Percentiles rank a stretch among this genome's conserved stretches.
phyloP scores from a whole-genome alignment of 2,113 vertebrate genomes.

The Pedetes capensis region DNA sequence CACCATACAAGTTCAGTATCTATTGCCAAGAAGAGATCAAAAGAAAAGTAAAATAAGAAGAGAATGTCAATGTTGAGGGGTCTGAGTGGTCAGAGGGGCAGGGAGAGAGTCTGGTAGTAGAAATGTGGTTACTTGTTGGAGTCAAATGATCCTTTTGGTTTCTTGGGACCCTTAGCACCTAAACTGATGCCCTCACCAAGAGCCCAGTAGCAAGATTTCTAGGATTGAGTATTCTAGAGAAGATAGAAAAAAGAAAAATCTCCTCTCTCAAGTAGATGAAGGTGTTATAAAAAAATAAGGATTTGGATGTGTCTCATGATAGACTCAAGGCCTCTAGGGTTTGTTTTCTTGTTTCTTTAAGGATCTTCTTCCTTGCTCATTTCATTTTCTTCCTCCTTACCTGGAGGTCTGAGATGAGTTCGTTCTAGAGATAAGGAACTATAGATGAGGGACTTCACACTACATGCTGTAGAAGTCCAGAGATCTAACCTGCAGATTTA shows the following conservation, averaged over 20 bases:
- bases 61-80: neutral
- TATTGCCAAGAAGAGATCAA: neutral
- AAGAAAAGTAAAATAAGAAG: neutral
- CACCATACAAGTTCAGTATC: neutral
- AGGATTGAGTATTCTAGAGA: neutral
- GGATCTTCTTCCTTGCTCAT: neutral
- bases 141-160: neutral
- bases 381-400: neutral
- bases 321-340: neutral
- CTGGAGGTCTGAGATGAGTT: neutral
- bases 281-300: neutral
- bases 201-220: neutral
- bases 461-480: neutral
- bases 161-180: neutral
- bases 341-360: neutral
- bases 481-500: neutral
- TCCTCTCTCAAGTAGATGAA: neutral
- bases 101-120: neutral
- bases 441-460: neutral
- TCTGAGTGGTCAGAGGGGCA: neutral
- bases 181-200: neutral
- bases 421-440: neutral
- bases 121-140: neutral
- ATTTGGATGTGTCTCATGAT: neutral
- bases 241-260: neutral